These are phyloP conservation scores for Vombatus ursinus DNA, from an alignment of 2,113 vertebrate genomes.

Conservation along the genomic window DNA sequence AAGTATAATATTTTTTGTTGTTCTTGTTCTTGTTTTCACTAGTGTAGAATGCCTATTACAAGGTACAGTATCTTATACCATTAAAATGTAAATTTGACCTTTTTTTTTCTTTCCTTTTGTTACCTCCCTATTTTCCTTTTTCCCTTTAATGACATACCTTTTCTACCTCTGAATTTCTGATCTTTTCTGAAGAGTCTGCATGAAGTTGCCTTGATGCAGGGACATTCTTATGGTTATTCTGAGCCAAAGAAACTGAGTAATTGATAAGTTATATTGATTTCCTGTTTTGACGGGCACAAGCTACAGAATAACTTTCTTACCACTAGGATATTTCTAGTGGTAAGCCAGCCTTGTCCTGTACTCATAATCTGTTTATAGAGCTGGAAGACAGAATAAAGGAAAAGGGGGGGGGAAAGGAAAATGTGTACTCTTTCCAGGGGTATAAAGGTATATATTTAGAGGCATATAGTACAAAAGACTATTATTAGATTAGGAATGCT, in stretches of 20 bases:
- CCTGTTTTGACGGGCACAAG: neutral
- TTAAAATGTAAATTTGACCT: neutral
- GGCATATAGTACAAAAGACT: neutral
- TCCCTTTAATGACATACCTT: neutral
- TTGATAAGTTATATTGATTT: neutral
- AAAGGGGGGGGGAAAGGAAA: neutral
- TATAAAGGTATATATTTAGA: neutral
- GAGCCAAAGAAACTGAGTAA: neutral
- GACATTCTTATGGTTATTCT: neutral
- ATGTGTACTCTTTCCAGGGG: neutral
- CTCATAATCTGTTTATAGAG: neutral
- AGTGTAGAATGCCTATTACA: neutral
- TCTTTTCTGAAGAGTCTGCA: neutral
- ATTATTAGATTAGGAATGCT: neutral
- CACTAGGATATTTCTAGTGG: neutral
- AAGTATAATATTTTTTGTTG: neutral
- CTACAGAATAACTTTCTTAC: neutral
- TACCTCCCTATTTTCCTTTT: fast-evolving
- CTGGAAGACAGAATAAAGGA: neutral
- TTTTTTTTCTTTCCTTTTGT: neutral
- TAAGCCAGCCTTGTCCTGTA: neutral
- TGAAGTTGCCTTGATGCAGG: neutral
- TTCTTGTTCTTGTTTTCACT: no score
- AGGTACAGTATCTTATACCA: neutral
- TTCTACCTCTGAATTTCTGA: neutral